Base-by-base conservation (phyloP, 2,113 vertebrate genomes). In the Rostratula benghalensis region DNA sequence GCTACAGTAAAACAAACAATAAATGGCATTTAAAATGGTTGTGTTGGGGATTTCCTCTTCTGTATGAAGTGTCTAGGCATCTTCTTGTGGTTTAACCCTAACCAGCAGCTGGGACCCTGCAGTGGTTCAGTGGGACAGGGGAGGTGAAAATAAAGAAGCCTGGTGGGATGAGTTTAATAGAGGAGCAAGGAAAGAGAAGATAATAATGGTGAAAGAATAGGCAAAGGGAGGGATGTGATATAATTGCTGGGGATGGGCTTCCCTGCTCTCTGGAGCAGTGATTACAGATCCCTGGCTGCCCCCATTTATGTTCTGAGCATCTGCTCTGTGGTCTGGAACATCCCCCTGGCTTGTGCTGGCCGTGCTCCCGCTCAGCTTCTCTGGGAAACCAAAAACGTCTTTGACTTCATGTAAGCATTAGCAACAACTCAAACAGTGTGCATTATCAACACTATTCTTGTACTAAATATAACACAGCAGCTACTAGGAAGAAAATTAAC, bases 51-150 rank as follows among this genome's bases (percentile, higher is more conserved):
- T 54, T 67, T 83, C 12, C 11, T 68, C 7, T 19, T 35, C 2
- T 0, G 3, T 3, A 4, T 14, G 11, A 7, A 43, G 24, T 8
- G 7, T 18, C 6, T 4, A 4, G 4, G 54, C 13, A 10, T 43
- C 21, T 63, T 28, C 8, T 22, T 2, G 8, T 11, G 28, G 39
- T 30, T 64, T 43, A 31, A 31, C 39, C 39, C 28, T 14, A 43
- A 28, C 37, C 11, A 11, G 27, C 18, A 28, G 3, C 61, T 12
- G 3, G 60, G 35, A 37, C 14, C 10, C 13, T 61, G 24, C 23
- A 11, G 37, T 6, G 25, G 60, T 39, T 39, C 11, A 27, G 16
- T 20, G 20, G 59, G 15, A 28, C 3, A 39, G 37, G 37, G 61
- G 61, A 28, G 61, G 50, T 51, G 50, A 51, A 30, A 18, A 39